Percentiles rank a stretch among this genome's conserved stretches.
Evolutionary conservation across 1,140 invertebrate genomes (phyloP).

Genomic region (Araneus ventricosus): DNA sequence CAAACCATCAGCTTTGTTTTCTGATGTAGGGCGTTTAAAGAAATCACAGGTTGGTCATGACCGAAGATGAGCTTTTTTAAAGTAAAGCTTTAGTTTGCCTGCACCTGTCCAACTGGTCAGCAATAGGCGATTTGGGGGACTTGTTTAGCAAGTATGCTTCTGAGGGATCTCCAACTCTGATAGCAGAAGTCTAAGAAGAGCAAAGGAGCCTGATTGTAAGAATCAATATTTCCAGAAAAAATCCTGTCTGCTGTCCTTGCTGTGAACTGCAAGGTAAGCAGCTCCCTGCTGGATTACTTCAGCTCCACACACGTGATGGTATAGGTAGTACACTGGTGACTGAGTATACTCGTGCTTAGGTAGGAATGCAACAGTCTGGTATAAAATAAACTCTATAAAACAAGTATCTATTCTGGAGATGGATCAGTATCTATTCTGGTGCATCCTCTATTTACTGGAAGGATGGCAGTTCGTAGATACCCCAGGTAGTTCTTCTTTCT

Average conservation of each 20-base stretch:
- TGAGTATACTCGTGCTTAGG: too few relatives aligned
- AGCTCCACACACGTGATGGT: constrained; percentile 16
- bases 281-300: neutral
- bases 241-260: neutral
- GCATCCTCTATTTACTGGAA: too few relatives aligned
- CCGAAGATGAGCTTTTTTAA: constrained; percentile 25
- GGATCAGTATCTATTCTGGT: neutral
- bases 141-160: too few relatives aligned
- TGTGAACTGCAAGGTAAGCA: neutral
- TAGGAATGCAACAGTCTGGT: too few relatives aligned
- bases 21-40: neutral
- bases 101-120: neutral
- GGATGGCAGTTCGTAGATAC: constrained; percentile 20
- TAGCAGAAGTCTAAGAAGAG: neutral
- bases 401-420: constrained; percentile 42
- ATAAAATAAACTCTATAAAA: constrained; percentile 35
- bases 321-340: too few relatives aligned
- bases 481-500: constrained; percentile 13
- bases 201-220: constrained; percentile 7
- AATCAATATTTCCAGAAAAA: neutral
- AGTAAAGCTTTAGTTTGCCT: too few relatives aligned
- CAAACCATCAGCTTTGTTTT: too few relatives aligned
- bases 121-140: neutral
- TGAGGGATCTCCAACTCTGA: too few relatives aligned
- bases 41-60: constrained; percentile 8